Evolutionary conservation across 2,888 invertebrate genomes (phyloP), one percentile per base, ranked within the genome.

Genomic region (Xylocampa areola): DNA sequence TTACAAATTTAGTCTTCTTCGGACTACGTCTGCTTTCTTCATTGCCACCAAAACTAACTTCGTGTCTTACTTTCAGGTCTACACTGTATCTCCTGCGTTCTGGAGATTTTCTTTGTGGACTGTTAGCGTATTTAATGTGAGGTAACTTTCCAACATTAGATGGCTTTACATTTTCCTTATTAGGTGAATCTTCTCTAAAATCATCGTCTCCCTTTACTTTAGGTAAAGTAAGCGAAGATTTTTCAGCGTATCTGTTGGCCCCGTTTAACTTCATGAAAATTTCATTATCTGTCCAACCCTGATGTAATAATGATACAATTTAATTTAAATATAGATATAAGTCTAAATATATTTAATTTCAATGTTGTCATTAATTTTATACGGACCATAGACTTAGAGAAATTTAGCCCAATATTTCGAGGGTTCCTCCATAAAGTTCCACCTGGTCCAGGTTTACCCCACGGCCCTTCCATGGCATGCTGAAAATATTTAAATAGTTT

Each of bases 351-450:
- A 30, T 30, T 30, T 30, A 29, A 29, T 29, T 8, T 4, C 29
- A n/a, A n/a, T 30, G 2, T 7, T 2, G 2, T 4, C 3, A 30
- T 30, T 5, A 11, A 37, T 45, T 36, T 13, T 35, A 51, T 49
- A 66, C 73, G 48, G 95, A 97, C 97, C 96, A 97, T 94, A 72
- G 97, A 97, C 86, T 96, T 95, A 77, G 96, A 95, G 94, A 97
- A 97, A 88, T 96, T 95, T 75, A 95, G 89, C 79, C 97, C 97
- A 79, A 96, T 94, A 82, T 95, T 92, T 78, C 95, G 95, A 60
- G 96, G 96, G 88, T 96, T 95, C 81, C 97, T 95, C 97, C 97
- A 97, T 68, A 95, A 95, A 48, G 94, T 92, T 64, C 97, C 97
- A 48, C 97, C 97, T 39, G 96, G 96, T 65, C 96, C 96, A 14